Evolutionary conservation across 2,797 vertebrate genomes (phyloP), one percentile per base, ranked within the genome.

Genomic region (Cottoperca gobio): DNA sequence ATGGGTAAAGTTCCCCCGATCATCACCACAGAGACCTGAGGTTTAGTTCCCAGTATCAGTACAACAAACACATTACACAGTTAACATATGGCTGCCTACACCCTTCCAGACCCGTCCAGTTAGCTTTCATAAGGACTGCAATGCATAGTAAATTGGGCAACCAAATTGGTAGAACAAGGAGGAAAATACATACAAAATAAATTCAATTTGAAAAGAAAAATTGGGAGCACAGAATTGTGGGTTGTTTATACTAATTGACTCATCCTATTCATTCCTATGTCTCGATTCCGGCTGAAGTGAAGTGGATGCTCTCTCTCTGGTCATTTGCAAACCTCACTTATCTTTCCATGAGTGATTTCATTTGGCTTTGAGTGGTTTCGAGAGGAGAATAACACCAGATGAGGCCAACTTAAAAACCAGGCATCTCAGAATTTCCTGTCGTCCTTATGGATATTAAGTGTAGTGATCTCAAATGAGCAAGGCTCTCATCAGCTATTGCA

Each of bases 401-500:
- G 90, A 86, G 86, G 26, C 84, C 81, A 81, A 82, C 73, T 74
- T 88, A 84, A 87, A 87, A 89, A 85, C 40, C 64, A 54, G 70
- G 74, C 80, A 84, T 84, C 73, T 80, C 70, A 73, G 64, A 73
- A 76, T 80, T 69, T 58, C 60, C 70, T 58, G 35, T 84, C 72
- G 83, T 89, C 85, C 77, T 88, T 83, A 85, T 84, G 81, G 57
- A 81, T 87, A 91, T 92, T 80, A 89, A 91, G 76, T 91, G 83
- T 48, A 53, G 70, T 52, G 78, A 86, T 88, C 72, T 87, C 59
- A 75, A 87, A 76, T 35, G 40, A 81, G 72, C 9, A 4, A 73
- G 33, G 48, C 68, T 80, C 63, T 85, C 52, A 52, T 69, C 65
- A 48, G 68, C 48, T 39, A 63, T 52, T 42, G 35, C 39, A 83